Base-by-base conservation (phyloP, 2,888 invertebrate genomes). In the Diarsia brunnea region DNA sequence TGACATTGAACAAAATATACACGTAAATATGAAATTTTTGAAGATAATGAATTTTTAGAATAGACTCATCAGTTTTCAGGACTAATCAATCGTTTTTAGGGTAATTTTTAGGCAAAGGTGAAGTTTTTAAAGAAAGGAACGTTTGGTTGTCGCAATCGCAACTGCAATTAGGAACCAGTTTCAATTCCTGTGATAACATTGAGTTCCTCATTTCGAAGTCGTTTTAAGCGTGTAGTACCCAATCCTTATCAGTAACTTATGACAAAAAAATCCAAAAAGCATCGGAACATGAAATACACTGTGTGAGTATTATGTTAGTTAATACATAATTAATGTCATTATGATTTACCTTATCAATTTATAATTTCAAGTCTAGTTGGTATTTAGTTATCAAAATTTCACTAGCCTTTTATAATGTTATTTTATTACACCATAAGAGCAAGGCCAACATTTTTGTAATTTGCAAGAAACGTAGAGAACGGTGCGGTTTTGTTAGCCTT, bases 341-440 rank as follows among this genome's bases (percentile, higher is more conserved):
- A 91, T 91, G 90, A 91, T 91, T 92, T 91, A 94, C 88, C 92
- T 93, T 95, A 94, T 91, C 85, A 92, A 92, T 94, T 94, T 94
- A 93, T 91, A 93, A 92, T 93, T 94, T 94, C 95, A 94, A 94
- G 92, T 95, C 94, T 96, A 96, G 94, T 91, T 94, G 94, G 94
- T 94, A 93, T 94, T 94, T 92, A 94, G 92, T 94, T 96, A 96
- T 96, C 95, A 96, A 96, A 96, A 96, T 94, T 95, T 96, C 96
- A 96, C 96, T 96, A 96, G 96, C 96, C 96, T 96, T 96, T 95
- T 94, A 94, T 90, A 94, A 94, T 95, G 93, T 94, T 93, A 94
- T 91, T 93, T 94, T 92, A 92, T 90, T 93, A 95, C 92, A 94
- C 91, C 91, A 93, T 93, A 94, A 95, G 93, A 94, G 94, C 94